A percentile compares a stretch with the other conserved stretches of the same genome.
These are phyloP conservation scores for Anoplolepis gracilipes DNA, from an alignment of 1,140 invertebrate species.

Conservation along the genomic window DNA sequence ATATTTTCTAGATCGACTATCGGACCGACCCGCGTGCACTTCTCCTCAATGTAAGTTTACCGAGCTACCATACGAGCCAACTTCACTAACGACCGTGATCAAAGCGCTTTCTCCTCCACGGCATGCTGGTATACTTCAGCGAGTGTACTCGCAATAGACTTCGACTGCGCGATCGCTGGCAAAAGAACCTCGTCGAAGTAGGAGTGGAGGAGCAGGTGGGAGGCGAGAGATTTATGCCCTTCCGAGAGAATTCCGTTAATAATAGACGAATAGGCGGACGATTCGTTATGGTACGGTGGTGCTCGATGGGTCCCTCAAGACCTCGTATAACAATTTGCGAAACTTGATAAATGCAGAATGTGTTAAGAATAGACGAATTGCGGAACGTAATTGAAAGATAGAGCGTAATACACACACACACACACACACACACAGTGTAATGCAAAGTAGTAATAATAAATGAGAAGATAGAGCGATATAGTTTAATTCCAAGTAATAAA, in stretches of 20 bases:
- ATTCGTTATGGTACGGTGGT: slow-evolving; percentile 33
- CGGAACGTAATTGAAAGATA: slow-evolving; percentile 39
- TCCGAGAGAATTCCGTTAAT: slow-evolving; percentile 46
- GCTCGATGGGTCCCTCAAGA: slow-evolving; percentile 18
- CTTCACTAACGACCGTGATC: slow-evolving; percentile 61
- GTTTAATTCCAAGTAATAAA: slow-evolving; percentile 29
- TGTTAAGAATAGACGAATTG: slow-evolving; percentile 27
- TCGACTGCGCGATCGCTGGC: neutral
- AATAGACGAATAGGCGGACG: slow-evolving; percentile 31
- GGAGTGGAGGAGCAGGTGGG: neutral
- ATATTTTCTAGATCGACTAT: slow-evolving; percentile 73
- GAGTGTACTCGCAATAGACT: slow-evolving; percentile 26
- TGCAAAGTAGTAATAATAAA: slow-evolving; percentile 21
- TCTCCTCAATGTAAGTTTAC: slow-evolving; percentile 58
- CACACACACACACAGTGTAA: neutral
- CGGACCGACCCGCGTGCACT: slow-evolving; percentile 48
- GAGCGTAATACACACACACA: slow-evolving; percentile 16
- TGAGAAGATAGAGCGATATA: slow-evolving; percentile 26
- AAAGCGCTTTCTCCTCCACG: slow-evolving; percentile 34
- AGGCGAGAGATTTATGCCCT: slow-evolving; percentile 27
- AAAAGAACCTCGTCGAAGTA: slow-evolving; percentile 29
- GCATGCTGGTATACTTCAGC: slow-evolving; percentile 15
- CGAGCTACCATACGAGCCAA: slow-evolving; percentile 40
- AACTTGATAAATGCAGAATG: slow-evolving; percentile 28
- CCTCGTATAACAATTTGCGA: slow-evolving; percentile 33